Base-by-base conservation (phyloP, 2,797 vertebrate genomes). In the Oryzias sinensis region DNA sequence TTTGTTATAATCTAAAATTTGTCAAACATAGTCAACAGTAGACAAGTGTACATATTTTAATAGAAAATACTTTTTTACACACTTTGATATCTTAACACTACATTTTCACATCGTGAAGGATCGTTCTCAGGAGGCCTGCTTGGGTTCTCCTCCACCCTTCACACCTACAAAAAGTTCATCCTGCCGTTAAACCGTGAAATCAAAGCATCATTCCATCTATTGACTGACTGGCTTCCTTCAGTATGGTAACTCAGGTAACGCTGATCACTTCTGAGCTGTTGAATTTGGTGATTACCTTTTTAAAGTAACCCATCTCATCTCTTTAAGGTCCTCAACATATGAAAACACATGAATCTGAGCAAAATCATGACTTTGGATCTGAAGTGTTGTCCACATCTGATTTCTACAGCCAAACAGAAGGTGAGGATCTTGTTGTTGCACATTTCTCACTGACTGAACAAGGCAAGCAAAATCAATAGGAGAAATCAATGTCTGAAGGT, bases 1-100 rank as follows among this genome's bases (percentile, higher is more conserved):
- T 81, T 80, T 43, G 80, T 80, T 62, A 74, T 80, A 68, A 76
- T 83, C 75, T 75, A 79, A 78, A 82, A 80, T 81, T 79, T 75
- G 80, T 74, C 80, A 82, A 87, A 83, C 86, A 83, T 77, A 84
- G 80, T 77, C 70, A 76, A 88, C 80, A 81, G 85, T 79, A 88
- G 79, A 89, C 84, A 81, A 86, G 85, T 91, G 87, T 90, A 91
- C 88, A 90, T 70, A 82, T 67, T 71, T 70, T 70, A 61, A 79
- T 87, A 89, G 56, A 86, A 89, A 84, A 84, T 67, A 68, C 67
- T 76, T 78, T 83, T 82, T 22, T 82, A 88, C 87, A 88, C 76
- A 87, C 69, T 83, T 87, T 71, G 66, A 80, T 80, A 79, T 74
- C 75, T 79, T 55, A 79, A 78, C 72, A 78, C 69, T 64, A 66